Conservation (phyloP, 1,140 invertebrate species). For the Subanguina moxae region DNA sequence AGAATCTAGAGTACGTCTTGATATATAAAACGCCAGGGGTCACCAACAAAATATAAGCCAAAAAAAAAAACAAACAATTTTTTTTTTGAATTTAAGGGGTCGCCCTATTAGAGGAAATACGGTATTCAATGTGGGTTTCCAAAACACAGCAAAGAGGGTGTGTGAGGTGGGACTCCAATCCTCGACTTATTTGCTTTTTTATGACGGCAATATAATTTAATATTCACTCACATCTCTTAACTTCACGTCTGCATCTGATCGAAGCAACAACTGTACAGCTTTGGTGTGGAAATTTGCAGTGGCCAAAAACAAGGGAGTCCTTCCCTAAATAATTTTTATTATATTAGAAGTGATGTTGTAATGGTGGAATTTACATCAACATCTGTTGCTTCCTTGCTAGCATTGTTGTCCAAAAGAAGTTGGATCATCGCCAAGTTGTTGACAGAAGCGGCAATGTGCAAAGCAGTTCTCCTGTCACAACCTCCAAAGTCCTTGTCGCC, state of each 20-base stretch:
- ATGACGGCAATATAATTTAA: too few relatives aligned
- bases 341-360: background rate
- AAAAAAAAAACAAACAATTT: too few relatives aligned
- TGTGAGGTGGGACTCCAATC: too few relatives aligned
- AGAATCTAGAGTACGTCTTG: too few relatives aligned
- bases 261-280: background rate
- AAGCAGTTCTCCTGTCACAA: background rate
- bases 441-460: background rate
- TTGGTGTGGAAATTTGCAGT: background rate
- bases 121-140: too few relatives aligned
- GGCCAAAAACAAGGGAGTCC: background rate
- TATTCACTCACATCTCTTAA: background rate
- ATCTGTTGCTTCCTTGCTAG: background rate
- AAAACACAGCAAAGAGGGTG: too few relatives aligned
- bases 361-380: background rate
- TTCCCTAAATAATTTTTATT: background rate
- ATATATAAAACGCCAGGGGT: too few relatives aligned
- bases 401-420: background rate
- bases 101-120: too few relatives aligned
- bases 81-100: too few relatives aligned
- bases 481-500: background rate
- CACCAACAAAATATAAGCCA: too few relatives aligned
- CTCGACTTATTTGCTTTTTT: too few relatives aligned
- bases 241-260: background rate
- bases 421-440: constrained; percentile 2